phyloP scores from a whole-genome alignment of 1,140 invertebrate genomes.

The Lerema accius region DNA sequence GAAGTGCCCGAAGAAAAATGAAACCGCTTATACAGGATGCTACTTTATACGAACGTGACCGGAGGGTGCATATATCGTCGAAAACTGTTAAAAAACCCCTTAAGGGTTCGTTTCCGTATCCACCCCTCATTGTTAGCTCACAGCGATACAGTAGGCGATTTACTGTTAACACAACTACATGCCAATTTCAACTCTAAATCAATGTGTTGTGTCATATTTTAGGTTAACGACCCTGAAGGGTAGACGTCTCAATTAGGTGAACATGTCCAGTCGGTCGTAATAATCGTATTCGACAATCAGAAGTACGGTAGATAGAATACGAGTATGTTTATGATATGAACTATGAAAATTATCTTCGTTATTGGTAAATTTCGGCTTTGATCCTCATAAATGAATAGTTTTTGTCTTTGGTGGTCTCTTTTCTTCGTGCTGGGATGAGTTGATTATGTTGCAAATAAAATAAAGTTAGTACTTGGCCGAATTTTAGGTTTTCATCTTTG shows the following conservation, averaged over 20 bases:
- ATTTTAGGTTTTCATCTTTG: too few relatives aligned
- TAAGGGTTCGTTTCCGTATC: slow-evolving; percentile 54
- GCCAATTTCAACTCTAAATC: slow-evolving; percentile 19
- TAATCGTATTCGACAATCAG: slow-evolving; percentile 62
- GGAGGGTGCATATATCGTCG: slow-evolving; percentile 73
- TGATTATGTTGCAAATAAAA: too few relatives aligned
- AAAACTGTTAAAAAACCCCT: slow-evolving; percentile 75
- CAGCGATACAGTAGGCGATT: slow-evolving; percentile 50
- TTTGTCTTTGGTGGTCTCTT: too few relatives aligned
- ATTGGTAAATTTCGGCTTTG: slow-evolving; percentile 12
- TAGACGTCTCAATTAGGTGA: slow-evolving; percentile 54
- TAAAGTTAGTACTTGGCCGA: too few relatives aligned
- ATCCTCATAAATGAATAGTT: slow-evolving; percentile 9
- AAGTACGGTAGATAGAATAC: slow-evolving; percentile 20
- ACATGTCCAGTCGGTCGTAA: slow-evolving; percentile 49
- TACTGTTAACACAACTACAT: slow-evolving; percentile 37
- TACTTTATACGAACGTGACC: slow-evolving; percentile 78
- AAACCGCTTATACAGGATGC: slow-evolving; percentile 73
- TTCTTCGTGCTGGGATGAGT: too few relatives aligned
- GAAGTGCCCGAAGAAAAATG: slow-evolving; percentile 67
- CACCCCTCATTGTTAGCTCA: slow-evolving; percentile 49
- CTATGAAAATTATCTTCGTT: slow-evolving; percentile 12
- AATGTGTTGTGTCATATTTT: slow-evolving; percentile 9
- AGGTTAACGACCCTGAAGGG: background rate
- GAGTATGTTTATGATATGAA: slow-evolving; percentile 9